These are phyloP conservation scores for Rhamnusium bicolor DNA, from an alignment of 2,888 invertebrate genomes.

Conservation along the genomic window DNA sequence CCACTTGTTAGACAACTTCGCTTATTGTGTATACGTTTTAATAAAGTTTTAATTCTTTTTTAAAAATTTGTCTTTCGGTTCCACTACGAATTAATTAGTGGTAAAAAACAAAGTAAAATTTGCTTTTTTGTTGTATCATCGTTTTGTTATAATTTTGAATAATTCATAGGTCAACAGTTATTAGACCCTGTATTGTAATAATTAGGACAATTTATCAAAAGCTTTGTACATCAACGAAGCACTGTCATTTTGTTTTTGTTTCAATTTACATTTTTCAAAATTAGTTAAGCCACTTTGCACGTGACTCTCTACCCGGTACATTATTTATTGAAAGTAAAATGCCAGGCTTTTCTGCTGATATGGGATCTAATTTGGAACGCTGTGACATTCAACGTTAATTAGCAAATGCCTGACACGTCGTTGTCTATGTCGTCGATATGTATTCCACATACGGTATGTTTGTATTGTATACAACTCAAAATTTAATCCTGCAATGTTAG, in stretches of 20 bases:
- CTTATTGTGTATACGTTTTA: too few relatives aligned
- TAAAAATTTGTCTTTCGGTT: too few relatives aligned
- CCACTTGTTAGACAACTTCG: too few relatives aligned
- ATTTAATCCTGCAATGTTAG: slow-evolving; percentile 9
- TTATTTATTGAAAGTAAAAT: slow-evolving; percentile 7
- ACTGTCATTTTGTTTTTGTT: background rate
- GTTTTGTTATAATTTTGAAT: too few relatives aligned
- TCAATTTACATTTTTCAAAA: background rate
- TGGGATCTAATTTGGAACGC: background rate
- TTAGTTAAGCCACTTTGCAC: background rate
- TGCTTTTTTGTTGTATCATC: too few relatives aligned
- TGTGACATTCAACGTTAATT: slow-evolving; percentile 15
- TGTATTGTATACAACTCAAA: slow-evolving; percentile 13
- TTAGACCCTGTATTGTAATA: too few relatives aligned
- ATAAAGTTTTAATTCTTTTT: too few relatives aligned
- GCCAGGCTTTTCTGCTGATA: background rate
- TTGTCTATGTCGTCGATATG: slow-evolving; percentile 18
- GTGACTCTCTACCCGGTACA: background rate
- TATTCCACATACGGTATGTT: slow-evolving; percentile 9
- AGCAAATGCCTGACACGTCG: slow-evolving; percentile 32
- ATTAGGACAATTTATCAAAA: too few relatives aligned
- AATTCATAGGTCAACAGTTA: too few relatives aligned
- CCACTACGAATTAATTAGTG: too few relatives aligned
- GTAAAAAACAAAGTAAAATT: too few relatives aligned
- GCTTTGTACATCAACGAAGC: too few relatives aligned